Conservation (phyloP, 1,140 invertebrate species). For the Myzus persicae region DNA sequence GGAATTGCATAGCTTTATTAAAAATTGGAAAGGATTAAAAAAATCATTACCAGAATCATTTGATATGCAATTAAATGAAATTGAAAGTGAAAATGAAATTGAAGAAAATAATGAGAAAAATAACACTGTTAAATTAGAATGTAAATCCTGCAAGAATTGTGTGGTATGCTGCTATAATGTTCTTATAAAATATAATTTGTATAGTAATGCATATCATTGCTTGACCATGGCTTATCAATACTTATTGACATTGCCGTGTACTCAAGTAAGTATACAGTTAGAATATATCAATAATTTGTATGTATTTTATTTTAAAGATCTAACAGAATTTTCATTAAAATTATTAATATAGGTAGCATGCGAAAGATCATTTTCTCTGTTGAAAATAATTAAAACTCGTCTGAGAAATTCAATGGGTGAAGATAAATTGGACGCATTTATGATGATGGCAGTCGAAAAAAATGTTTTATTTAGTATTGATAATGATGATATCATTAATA, state of each 20-base stretch:
- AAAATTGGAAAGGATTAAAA: too few species aligned
- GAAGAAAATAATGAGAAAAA: too few species aligned
- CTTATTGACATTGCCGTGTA: not conserved
- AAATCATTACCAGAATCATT: too few species aligned
- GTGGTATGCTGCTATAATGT: not conserved
- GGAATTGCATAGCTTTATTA: too few species aligned
- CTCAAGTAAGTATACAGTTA: not conserved
- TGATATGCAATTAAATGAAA: too few species aligned
- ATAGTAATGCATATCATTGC: not conserved
- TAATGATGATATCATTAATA: not conserved
- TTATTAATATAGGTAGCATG: not conserved
- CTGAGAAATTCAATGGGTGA: not conserved
- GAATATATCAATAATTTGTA: not conserved
- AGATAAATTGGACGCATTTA: not conserved
- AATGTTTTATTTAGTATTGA: not conserved
- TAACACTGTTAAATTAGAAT: not conserved
- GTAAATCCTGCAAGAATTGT: not conserved
- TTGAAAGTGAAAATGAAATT: too few species aligned
- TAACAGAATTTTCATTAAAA: not conserved
- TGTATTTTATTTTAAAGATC: not conserved
- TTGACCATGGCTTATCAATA: not conserved
- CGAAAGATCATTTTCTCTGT: not conserved
- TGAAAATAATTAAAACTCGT: not conserved
- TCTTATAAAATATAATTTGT: not conserved
- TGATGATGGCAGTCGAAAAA: not conserved